A percentile compares a stretch with the other conserved stretches of the same genome.
Evolutionary conservation across 1,140 invertebrate genomes (phyloP).

Genomic region (Araneus ventricosus): DNA sequence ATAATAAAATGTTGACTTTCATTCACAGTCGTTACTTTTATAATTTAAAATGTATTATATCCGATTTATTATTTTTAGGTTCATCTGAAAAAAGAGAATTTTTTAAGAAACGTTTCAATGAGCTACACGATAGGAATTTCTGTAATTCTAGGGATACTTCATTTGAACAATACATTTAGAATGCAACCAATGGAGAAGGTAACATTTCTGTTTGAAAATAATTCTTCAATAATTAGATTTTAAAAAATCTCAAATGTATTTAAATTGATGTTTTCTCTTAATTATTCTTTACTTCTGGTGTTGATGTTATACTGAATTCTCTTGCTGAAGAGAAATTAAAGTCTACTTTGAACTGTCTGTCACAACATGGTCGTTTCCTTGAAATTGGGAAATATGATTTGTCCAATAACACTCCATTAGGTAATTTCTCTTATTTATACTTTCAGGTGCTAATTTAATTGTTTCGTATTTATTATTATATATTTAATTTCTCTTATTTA

Average conservation of each 20-base stretch:
- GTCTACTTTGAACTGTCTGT: conserved; percentile 94
- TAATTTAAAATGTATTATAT: too few relatives aligned
- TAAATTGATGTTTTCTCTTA: too few relatives aligned
- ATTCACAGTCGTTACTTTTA: too few relatives aligned
- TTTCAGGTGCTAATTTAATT: background rate
- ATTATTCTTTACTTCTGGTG: conserved; percentile 80
- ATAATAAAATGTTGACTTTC: too few relatives aligned
- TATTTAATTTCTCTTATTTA: too few relatives aligned
- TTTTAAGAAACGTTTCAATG: conserved; percentile 92
- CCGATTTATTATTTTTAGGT: conserved; percentile 75
- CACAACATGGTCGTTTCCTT: conserved; percentile 93
- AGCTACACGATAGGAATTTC: conserved; percentile 90
- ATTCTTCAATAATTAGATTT: too few relatives aligned
- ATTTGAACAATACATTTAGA: conserved; percentile 93
- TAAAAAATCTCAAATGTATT: too few relatives aligned
- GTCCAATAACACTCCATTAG: conserved; percentile 91
- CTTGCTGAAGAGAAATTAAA: conserved; percentile 88
- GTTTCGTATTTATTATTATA: too few relatives aligned
- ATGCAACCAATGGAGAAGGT: conserved; percentile 85
- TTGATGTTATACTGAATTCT: conserved; percentile 86
- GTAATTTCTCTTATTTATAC: conserved; percentile 70
- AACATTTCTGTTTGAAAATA: background rate
- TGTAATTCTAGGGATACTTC: conserved; percentile 94
- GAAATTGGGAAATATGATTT: conserved; percentile 99
- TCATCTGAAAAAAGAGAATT: conserved; percentile 92